phyloP scores from a whole-genome alignment of 1,140 invertebrate species.

The Batillaria attramentaria region DNA sequence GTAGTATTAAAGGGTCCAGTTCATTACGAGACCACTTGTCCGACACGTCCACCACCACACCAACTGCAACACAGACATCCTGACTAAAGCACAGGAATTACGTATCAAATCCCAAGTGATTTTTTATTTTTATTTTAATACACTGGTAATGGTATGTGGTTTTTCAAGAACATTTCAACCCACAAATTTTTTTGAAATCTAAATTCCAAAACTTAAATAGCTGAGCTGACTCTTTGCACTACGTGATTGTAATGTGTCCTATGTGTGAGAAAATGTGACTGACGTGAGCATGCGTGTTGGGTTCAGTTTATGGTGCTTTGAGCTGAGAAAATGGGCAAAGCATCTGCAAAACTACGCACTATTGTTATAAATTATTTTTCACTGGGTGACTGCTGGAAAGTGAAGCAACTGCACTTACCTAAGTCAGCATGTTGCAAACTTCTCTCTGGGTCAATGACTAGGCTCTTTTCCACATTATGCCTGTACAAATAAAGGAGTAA shows the following conservation, averaged over 20 bases:
- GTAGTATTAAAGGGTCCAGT: slow-evolving; percentile 81
- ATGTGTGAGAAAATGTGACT: too few species aligned
- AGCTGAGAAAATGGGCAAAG: too few species aligned
- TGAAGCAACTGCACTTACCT: slow-evolving; percentile 39
- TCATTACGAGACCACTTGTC: slow-evolving; percentile 79
- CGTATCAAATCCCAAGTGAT: background rate
- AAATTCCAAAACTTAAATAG: background rate
- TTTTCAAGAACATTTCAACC: background rate
- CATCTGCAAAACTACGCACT: too few species aligned
- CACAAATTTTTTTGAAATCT: background rate
- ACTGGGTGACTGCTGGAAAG: too few species aligned
- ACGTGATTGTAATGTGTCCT: too few species aligned
- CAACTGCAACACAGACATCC: slow-evolving; percentile 73
- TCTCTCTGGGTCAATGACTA: slow-evolving; percentile 48
- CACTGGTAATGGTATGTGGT: background rate
- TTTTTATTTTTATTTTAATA: background rate
- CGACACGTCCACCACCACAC: slow-evolving; percentile 88
- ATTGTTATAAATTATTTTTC: too few species aligned
- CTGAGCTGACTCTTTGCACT: too few species aligned
- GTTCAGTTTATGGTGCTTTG: too few species aligned
- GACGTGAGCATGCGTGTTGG: too few species aligned
- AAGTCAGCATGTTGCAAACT: slow-evolving; percentile 48
- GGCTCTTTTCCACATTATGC: slow-evolving; percentile 45
- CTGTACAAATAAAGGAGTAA: slow-evolving; percentile 34
- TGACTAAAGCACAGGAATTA: background rate